Percentiles rank a stretch among this genome's conserved stretches.
phyloP scores from a whole-genome alignment of 30 jellyfish, hydroid and myxozoan species.

The Cassiopea andromeda region DNA sequence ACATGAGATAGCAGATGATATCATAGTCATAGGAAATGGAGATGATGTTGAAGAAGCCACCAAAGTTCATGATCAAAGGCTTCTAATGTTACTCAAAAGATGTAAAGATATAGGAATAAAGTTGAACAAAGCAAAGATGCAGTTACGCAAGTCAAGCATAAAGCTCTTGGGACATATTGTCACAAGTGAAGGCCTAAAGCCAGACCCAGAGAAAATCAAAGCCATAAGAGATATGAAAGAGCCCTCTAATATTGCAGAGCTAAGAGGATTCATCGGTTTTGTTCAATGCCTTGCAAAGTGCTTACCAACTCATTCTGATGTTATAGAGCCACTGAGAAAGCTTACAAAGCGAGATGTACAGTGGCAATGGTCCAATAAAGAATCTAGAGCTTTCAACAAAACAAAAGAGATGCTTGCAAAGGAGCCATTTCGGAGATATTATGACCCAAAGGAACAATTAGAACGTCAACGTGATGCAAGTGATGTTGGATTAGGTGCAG shows the following conservation, averaged over 20 bases:
- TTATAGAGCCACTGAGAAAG: conserved; percentile 64
- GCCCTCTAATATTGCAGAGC: conserved; percentile 51
- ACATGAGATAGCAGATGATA: conserved; percentile 34
- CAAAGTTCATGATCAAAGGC: conserved; percentile 48
- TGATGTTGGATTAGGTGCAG: conserved; percentile 67
- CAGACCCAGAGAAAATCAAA: conserved; percentile 70
- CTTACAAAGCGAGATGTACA: conserved; percentile 57
- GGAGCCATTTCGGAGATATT: conserved; percentile 38
- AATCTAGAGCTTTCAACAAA: conserved; percentile 44
- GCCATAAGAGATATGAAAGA: conserved; percentile 43
- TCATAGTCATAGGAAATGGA: conserved; percentile 31
- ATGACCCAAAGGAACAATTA: conserved; percentile 51
- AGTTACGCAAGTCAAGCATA: conserved; percentile 34
- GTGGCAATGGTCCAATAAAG: conserved; percentile 53
- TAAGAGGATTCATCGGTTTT: conserved; percentile 57
- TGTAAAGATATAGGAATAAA: conserved; percentile 48
- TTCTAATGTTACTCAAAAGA: conserved; percentile 23
- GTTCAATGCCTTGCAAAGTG: conserved; percentile 62
- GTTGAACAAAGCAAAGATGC: conserved; percentile 37
- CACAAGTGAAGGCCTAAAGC: conserved; percentile 64
- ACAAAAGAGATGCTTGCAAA: conserved; percentile 40
- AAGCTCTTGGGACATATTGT: conserved; percentile 51
- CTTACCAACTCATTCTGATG: conserved; percentile 57
- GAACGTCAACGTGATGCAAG: conserved; percentile 67
- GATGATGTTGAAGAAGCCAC: conserved; percentile 25